These are phyloP conservation scores for Calephelis nemesis DNA, from an alignment of 1,140 invertebrate genomes.

Conservation along the genomic window DNA sequence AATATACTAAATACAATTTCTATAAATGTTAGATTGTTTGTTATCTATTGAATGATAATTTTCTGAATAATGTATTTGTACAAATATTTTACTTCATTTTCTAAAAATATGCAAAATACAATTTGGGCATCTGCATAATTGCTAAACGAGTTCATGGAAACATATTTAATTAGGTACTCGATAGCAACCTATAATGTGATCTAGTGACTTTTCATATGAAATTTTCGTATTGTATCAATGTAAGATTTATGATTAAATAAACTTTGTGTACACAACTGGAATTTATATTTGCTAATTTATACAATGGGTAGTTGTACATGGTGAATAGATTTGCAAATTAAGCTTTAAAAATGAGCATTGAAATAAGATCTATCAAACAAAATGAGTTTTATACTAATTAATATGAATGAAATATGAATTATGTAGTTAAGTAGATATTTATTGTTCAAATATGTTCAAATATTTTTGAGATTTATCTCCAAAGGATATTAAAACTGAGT, in stretches of 20 bases:
- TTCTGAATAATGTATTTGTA: not conserved
- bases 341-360: not conserved
- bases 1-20: conserved; percentile 1
- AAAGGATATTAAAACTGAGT: no score
- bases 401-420: no score
- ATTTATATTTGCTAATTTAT: conserved; percentile 19
- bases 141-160: no score
- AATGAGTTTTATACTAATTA: no score
- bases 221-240: not conserved
- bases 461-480: no score
- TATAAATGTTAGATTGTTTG: not conserved
- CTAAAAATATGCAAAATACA: no score
- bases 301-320: not conserved
- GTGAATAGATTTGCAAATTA: not conserved
- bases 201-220: conserved; percentile 4
- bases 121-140: no score
- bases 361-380: no score
- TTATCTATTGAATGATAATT: conserved; percentile 5
- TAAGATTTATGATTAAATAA: conserved; percentile 11
- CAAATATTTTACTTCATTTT: no score
- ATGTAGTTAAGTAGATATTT: no score
- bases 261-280: conserved; percentile 4
- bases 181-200: conserved; percentile 4
- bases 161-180: not conserved
- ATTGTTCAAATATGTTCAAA: no score